A percentile compares a stretch with the other conserved stretches of the same genome.
phyloP scores from a whole-genome alignment of 2,888 invertebrate genomes.

The Hecatera dysodea region DNA sequence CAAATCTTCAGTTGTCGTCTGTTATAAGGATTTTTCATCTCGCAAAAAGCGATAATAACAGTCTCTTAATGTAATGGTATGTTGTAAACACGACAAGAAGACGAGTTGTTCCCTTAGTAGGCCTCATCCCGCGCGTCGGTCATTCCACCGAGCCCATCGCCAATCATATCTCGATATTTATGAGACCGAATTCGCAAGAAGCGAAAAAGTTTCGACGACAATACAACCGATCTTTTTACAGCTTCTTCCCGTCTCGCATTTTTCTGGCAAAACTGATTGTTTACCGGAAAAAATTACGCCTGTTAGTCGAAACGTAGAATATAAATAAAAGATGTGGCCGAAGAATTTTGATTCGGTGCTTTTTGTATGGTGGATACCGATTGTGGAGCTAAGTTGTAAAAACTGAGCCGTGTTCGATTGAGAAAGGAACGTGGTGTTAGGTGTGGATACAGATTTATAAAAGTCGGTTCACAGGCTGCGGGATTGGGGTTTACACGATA shows the following conservation, averaged over 20 bases:
- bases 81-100: neutral
- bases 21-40: too few relatives aligned
- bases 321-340: conserved; percentile 89
- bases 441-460: conserved; percentile 78
- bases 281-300: conserved; percentile 91
- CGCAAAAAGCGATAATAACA: too few relatives aligned
- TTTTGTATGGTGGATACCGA: conserved; percentile 83
- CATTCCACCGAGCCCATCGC: conserved; percentile 73
- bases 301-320: conserved; percentile 86
- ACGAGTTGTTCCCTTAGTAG: conserved; percentile 37
- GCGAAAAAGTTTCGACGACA: conserved; percentile 79
- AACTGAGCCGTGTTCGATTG: conserved; percentile 78
- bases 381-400: conserved; percentile 81
- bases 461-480: conserved; percentile 71
- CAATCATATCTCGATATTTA: conserved; percentile 87
- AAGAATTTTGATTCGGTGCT: conserved; percentile 89
- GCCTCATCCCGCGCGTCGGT: conserved; percentile 57
- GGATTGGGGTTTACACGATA: conserved; percentile 38
- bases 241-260: conserved; percentile 88
- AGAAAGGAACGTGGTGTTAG: conserved; percentile 85
- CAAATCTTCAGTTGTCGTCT: too few relatives aligned
- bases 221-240: conserved; percentile 85
- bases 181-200: conserved; percentile 76
- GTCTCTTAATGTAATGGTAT: too few relatives aligned
- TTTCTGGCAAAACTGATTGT: conserved; percentile 91